Evolutionary conservation across 2,888 invertebrate genomes (phyloP).

Genomic region (Andrena camellia): DNA sequence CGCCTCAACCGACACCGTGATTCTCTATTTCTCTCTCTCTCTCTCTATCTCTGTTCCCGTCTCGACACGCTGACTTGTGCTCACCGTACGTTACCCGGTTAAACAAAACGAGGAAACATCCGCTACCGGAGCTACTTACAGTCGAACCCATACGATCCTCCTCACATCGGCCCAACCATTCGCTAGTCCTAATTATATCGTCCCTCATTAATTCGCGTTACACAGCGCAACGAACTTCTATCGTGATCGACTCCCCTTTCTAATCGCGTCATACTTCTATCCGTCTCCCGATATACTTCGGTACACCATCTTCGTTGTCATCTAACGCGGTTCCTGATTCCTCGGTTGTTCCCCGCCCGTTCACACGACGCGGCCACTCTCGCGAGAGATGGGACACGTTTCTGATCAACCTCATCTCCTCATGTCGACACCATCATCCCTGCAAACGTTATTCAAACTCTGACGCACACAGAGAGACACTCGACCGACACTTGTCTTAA

Average conservation of each 20-base stretch:
- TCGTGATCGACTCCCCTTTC: no score
- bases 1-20: slow-evolving; percentile 4
- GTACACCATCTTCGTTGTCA: background rate
- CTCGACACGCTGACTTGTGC: slow-evolving; percentile 51
- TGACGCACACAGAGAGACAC: slow-evolving; percentile 68
- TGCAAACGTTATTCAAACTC: slow-evolving; percentile 56
- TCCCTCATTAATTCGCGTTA: background rate
- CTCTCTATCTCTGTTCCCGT: slow-evolving; percentile 2
- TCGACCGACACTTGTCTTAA: slow-evolving; percentile 64
- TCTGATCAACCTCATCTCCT: slow-evolving; percentile 18
- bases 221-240: no score
- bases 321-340: background rate
- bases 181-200: slow-evolving; percentile 31
- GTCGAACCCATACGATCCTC: background rate
- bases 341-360: slow-evolving; percentile 2
- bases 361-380: slow-evolving; percentile 1
- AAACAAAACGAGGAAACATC: slow-evolving; percentile 33
- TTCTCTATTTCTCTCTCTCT: background rate
- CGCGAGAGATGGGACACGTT: slow-evolving; percentile 28
- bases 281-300: background rate
- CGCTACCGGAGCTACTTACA: slow-evolving; percentile 9
- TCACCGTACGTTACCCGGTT: slow-evolving; percentile 38
- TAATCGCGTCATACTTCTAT: slow-evolving; percentile 12
- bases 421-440: slow-evolving; percentile 49
- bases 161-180: slow-evolving; percentile 3